A percentile compares a stretch with the other conserved stretches of the same genome.
phyloP scores from a whole-genome alignment of 2,797 vertebrate genomes.

The Sebastes taczanowskii region DNA sequence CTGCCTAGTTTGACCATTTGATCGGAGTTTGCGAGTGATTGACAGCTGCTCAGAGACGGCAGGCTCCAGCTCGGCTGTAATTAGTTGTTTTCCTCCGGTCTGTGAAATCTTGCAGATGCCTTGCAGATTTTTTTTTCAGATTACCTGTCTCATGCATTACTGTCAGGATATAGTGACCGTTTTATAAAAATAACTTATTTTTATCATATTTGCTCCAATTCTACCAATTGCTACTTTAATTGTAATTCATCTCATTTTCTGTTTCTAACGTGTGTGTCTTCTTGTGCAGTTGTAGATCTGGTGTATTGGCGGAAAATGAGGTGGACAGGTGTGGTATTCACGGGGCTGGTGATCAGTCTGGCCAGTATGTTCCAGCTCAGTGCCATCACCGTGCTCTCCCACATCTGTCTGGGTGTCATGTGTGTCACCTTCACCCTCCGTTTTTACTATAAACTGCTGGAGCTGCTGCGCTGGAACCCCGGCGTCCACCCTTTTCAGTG shows the following conservation, averaged over 20 bases:
- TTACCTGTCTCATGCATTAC: no score
- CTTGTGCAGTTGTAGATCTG: constrained; percentile 83
- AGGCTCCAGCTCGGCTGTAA: no score
- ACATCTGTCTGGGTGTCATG: constrained; percentile 84
- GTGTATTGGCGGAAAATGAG: constrained; percentile 88
- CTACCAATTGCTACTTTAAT: neutral
- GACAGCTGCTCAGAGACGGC: no score
- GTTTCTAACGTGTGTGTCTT: neutral
- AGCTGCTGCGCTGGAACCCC: constrained; percentile 81
- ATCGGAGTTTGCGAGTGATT: no score
- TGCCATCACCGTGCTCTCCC: constrained; percentile 85
- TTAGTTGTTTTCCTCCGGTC: no score
- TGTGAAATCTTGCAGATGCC: no score
- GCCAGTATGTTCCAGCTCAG: constrained; percentile 91
- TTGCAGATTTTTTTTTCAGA: no score
- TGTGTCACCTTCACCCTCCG: constrained; percentile 85
- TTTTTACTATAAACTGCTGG: constrained; percentile 86
- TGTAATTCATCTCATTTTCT: neutral
- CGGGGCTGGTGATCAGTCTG: constrained; percentile 85
- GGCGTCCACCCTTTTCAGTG: constrained; percentile 88
- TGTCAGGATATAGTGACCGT: no score
- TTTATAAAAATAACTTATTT: no score
- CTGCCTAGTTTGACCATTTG: no score
- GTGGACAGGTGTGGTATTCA: constrained; percentile 85
- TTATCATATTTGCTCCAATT: no score